Conservation (phyloP, 2,888 invertebrate genomes). For the Watsonalla cultraria region DNA sequence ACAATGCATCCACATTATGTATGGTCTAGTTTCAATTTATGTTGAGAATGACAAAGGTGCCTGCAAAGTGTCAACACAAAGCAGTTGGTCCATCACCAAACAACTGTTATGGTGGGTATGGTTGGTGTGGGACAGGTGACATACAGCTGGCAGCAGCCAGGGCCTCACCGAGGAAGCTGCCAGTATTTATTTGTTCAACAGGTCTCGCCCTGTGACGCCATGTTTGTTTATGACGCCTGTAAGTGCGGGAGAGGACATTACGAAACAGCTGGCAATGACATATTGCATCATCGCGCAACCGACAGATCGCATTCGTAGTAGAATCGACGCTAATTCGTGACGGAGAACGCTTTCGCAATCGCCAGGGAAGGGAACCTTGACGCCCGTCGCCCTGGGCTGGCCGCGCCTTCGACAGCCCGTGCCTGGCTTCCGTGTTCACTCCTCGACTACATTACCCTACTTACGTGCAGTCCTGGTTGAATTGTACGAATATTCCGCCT, state of each 20-base stretch:
- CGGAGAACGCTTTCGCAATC: slow-evolving; percentile 40
- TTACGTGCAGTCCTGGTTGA: slow-evolving; percentile 99
- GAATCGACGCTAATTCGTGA: slow-evolving; percentile 36
- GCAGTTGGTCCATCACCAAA: too few species aligned
- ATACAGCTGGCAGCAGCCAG: neutral
- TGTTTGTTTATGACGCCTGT: slow-evolving; percentile 43
- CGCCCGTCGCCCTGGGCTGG: neutral
- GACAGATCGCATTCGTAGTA: slow-evolving; percentile 27
- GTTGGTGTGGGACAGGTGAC: too few species aligned
- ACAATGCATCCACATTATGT: too few species aligned
- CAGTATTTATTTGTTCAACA: neutral
- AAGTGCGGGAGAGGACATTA: slow-evolving; percentile 32
- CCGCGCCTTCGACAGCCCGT: slow-evolving; percentile 2
- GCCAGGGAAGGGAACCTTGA: slow-evolving; percentile 20
- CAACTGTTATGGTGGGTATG: neutral
- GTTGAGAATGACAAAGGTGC: too few species aligned
- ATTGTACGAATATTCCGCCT: slow-evolving; percentile 95
- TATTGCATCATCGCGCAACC: slow-evolving; percentile 63
- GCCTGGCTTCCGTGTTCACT: slow-evolving; percentile 3
- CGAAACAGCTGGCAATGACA: slow-evolving; percentile 63
- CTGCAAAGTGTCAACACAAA: too few species aligned
- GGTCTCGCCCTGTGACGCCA: slow-evolving; percentile 26
- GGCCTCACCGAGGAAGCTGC: neutral
- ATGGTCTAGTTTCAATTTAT: too few species aligned
- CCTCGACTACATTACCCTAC: slow-evolving; percentile 50